These are phyloP conservation scores for Apis dorsata DNA, from an alignment of 1,140 invertebrate genomes.

Conservation along the genomic window DNA sequence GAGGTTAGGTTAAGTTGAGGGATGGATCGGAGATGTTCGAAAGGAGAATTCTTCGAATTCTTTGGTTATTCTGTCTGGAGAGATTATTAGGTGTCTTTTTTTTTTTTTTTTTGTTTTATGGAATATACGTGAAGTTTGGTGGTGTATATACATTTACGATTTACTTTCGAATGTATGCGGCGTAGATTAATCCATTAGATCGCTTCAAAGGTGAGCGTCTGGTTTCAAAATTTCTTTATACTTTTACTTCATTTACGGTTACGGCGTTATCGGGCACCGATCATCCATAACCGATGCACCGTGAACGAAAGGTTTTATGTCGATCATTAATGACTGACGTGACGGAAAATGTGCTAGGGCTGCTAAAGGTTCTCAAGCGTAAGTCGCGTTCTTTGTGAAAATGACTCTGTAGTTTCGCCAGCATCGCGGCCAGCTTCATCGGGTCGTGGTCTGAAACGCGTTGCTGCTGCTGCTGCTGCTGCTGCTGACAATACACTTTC, in stretches of 20 bases:
- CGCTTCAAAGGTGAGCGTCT: too few relatives aligned
- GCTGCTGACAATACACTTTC: neutral
- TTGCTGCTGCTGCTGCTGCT: neutral
- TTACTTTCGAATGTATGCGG: too few relatives aligned
- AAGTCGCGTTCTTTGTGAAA: constrained; percentile 25
- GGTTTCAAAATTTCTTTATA: neutral
- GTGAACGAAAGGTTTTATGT: constrained; percentile 5
- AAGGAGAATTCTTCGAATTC: too few relatives aligned
- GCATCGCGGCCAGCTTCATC: constrained; percentile 15
- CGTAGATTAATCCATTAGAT: too few relatives aligned
- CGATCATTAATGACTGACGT: constrained; percentile 22
- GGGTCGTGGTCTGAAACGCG: neutral
- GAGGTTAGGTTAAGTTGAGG: too few relatives aligned
- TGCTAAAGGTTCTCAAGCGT: constrained; percentile 9
- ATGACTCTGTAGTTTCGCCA: constrained; percentile 9
- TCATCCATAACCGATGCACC: neutral
- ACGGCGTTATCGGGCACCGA: neutral
- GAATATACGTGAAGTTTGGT: too few relatives aligned
- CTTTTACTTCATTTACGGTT: neutral
- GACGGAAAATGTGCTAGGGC: constrained; percentile 11
- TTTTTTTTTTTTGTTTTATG: too few relatives aligned
- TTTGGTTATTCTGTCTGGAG: too few relatives aligned
- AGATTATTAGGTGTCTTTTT: too few relatives aligned
- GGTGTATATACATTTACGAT: too few relatives aligned
- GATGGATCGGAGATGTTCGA: too few relatives aligned